Percentiles rank a stretch among this genome's conserved stretches.
Conservation (phyloP, 2,113 vertebrate species). For the Colius striatus region DNA sequence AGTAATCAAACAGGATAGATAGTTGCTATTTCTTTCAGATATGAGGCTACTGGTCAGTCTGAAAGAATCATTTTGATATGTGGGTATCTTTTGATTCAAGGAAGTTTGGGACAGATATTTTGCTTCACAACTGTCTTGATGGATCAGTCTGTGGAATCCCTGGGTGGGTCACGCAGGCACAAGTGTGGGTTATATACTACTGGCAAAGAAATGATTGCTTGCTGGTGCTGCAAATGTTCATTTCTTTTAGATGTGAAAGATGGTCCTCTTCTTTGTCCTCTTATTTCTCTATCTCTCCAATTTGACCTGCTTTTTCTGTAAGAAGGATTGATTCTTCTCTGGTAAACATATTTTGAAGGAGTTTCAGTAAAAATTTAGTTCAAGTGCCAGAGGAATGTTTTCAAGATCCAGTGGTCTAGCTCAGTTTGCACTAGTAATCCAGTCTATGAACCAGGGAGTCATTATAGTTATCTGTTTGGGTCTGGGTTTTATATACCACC, state of each 20-base stretch:
- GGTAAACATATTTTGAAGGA: neutral
- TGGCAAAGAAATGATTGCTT: neutral
- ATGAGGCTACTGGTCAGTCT: neutral
- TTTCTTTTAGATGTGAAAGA: neutral
- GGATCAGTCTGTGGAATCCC: neutral
- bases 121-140: neutral
- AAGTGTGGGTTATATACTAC: neutral
- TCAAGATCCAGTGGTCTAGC: neutral
- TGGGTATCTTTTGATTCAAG: neutral
- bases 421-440: neutral
- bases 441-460: neutral
- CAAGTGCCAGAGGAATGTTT: neutral
- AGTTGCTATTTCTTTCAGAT: neutral
- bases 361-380: slow-evolving; percentile 1
- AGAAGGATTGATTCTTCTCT: neutral
- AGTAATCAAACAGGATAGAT: neutral
- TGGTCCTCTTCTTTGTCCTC: neutral
- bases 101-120: neutral
- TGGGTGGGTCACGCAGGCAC: neutral
- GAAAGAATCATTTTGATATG: neutral
- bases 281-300: neutral
- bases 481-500: neutral
- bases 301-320: neutral
- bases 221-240: neutral
- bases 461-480: slow-evolving; percentile 33